Evolutionary conservation across 1,140 invertebrate species (phyloP), one percentile per base, ranked within the genome.

Genomic region (Macrocentrus cingulum): DNA sequence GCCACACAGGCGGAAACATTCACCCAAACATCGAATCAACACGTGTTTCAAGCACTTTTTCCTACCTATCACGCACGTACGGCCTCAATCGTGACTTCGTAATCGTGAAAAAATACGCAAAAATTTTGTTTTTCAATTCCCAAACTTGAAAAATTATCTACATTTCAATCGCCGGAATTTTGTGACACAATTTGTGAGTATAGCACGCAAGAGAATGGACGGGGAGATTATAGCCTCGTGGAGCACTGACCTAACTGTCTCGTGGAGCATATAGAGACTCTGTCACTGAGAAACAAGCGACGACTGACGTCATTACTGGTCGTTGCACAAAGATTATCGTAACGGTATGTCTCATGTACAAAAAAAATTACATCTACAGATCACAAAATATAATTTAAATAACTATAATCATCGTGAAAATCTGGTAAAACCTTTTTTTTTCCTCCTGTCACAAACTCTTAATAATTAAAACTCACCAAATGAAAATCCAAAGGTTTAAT

Each of bases 211-310:
- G 42, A 55, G 16, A 55, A 55, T 25, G 53, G 53, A 34, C 13
- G 6, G 22, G n/a, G 46, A 23, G 16, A 16, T 25, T 46, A 22
- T 41, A 41, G 29, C 25, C 23, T 32, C 41, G 29, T 45, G 42
- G 53, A 46, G 41, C 41, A 55, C 20, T 55, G 53, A 55, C 53
- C 53, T 41, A 55, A 18, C 53, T 55, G 53, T 55, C 41, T 32
- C 42, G 29, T 55, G 22, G 44, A 55, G 39, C 53, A 53, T 53
- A 29, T 29, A 29, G 25, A 53, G 52, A 44, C 52, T 25, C 23
- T 44, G 39, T 44, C 42, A 19, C 42, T 18, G 16, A 19, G 42
- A 44, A 44, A 44, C 42, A 18, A 44, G 16, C 42, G 9, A 29
- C 4, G 25, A 29, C 25, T 29, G 25, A 29, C 25, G 25, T 29